Conservation (phyloP, 2,113 vertebrate species). For the Scomber japonicus region DNA sequence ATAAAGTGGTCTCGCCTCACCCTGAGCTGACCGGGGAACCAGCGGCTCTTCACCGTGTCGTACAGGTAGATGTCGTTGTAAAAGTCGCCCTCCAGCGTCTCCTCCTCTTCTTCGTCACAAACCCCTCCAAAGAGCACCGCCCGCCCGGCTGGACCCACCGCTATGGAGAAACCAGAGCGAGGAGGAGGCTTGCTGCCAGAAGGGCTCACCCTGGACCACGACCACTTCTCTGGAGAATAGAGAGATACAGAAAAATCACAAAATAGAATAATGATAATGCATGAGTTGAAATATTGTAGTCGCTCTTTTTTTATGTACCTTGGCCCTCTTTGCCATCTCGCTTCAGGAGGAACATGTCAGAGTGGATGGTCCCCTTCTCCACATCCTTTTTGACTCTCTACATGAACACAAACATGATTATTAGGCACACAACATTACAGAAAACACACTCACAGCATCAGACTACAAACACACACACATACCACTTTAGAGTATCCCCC, state of each 20-base stretch:
- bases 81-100: conserved; percentile 93
- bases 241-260: background rate
- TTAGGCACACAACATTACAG: background rate
- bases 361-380: conserved; percentile 93
- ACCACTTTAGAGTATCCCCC: conserved; percentile 98
- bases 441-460: background rate
- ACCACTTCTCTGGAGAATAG: conserved; percentile 89
- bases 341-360: conserved; percentile 94
- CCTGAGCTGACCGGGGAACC: conserved; percentile 91
- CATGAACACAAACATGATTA: conserved; percentile 20
- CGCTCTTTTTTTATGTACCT: conserved; percentile 74
- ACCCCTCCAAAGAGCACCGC: conserved; percentile 94
- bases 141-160: conserved; percentile 84
- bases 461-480: conserved; percentile 29
- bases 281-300: background rate
- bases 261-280: background rate
- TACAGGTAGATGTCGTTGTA: conserved; percentile 93
- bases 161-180: conserved; percentile 91
- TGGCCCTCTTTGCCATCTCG: conserved; percentile 85
- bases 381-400: conserved; percentile 96
- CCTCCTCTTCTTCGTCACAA: conserved; percentile 95
- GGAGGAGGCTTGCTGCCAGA: conserved; percentile 90
- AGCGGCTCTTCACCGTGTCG: conserved; percentile 90
- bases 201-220: conserved; percentile 89
- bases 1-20: conserved; percentile 48